Conservation (phyloP, 2,888 invertebrate species). For the Polia nebulosa region DNA sequence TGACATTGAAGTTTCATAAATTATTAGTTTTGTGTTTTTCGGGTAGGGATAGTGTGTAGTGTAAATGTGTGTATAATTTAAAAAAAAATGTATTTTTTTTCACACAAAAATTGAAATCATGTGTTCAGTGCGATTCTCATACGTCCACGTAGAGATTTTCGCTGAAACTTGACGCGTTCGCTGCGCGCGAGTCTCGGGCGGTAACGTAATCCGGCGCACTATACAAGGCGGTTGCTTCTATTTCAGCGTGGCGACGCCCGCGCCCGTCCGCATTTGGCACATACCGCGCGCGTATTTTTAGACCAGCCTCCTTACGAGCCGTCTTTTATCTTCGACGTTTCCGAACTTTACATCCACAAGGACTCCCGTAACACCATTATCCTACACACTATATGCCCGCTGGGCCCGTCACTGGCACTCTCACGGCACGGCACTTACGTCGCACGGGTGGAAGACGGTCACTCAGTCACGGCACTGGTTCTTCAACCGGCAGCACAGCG, state of each 20-base stretch:
- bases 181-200: slow-evolving; percentile 64
- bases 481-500: slow-evolving; percentile 88
- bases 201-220: slow-evolving; percentile 87
- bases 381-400: slow-evolving; percentile 78
- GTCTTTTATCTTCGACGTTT: slow-evolving; percentile 65
- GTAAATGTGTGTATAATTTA: slow-evolving; percentile 68
- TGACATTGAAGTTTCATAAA: slow-evolving; percentile 7
- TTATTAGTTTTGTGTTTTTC: slow-evolving; percentile 15
- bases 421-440: slow-evolving; percentile 89
- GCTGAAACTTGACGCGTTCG: slow-evolving; percentile 52
- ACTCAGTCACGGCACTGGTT: slow-evolving; percentile 86
- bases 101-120: slow-evolving; percentile 18
- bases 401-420: slow-evolving; percentile 75
- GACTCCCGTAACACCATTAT: slow-evolving; percentile 68
- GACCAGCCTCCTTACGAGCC: slow-evolving; percentile 70
- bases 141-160: slow-evolving; percentile 53
- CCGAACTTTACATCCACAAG: slow-evolving; percentile 67
- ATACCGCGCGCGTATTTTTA: slow-evolving; percentile 82
- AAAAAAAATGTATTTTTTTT: slow-evolving; percentile 14
- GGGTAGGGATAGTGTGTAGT: slow-evolving; percentile 76
- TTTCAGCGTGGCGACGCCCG: slow-evolving; percentile 73
- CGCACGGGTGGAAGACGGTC: slow-evolving; percentile 90
- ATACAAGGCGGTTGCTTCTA: slow-evolving; percentile 82
- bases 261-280: slow-evolving; percentile 78
- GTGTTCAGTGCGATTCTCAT: slow-evolving; percentile 47